Percentiles rank a stretch among this genome's conserved stretches.
Conservation (phyloP, 2,888 invertebrate species). For the Sarcophaga carnaria region DNA sequence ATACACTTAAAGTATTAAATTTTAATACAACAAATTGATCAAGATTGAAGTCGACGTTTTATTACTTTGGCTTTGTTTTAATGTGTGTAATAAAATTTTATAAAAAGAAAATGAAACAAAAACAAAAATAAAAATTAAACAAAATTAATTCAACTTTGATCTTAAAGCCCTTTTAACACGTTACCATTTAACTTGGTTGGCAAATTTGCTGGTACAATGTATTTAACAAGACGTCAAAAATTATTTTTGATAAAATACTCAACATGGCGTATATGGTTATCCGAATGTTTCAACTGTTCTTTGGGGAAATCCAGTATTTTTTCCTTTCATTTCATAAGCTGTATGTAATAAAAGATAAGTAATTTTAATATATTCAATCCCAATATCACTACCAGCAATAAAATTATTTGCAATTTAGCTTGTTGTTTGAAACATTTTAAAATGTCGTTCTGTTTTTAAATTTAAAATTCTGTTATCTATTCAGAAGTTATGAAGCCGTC, state of each 20-base stretch:
- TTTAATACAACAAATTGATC: conserved; percentile 12
- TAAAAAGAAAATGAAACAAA: neutral
- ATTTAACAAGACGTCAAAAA: neutral
- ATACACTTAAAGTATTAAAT: conserved; percentile 32
- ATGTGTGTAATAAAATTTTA: conserved; percentile 18
- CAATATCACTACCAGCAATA: too few species aligned
- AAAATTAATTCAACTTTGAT: conserved; percentile 44
- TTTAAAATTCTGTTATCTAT: too few species aligned
- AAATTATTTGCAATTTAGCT: too few species aligned
- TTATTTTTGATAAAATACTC: neutral
- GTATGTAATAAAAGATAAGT: neutral
- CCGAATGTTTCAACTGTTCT: neutral
- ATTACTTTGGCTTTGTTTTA: neutral
- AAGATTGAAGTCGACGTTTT: conserved; percentile 34
- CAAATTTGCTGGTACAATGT: neutral
- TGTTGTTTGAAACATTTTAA: too few species aligned
- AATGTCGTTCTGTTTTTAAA: too few species aligned
- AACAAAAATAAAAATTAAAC: conserved; percentile 4
- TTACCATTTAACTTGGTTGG: neutral
- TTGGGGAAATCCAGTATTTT: neutral
- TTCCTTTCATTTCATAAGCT: neutral
- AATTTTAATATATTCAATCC: too few species aligned
- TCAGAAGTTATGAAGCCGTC: too few species aligned
- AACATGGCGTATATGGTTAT: neutral
- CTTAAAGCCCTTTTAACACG: conserved; percentile 20